These are phyloP conservation scores for Drosophila merina DNA, from an alignment of 2,888 invertebrate species.

Conservation along the genomic window DNA sequence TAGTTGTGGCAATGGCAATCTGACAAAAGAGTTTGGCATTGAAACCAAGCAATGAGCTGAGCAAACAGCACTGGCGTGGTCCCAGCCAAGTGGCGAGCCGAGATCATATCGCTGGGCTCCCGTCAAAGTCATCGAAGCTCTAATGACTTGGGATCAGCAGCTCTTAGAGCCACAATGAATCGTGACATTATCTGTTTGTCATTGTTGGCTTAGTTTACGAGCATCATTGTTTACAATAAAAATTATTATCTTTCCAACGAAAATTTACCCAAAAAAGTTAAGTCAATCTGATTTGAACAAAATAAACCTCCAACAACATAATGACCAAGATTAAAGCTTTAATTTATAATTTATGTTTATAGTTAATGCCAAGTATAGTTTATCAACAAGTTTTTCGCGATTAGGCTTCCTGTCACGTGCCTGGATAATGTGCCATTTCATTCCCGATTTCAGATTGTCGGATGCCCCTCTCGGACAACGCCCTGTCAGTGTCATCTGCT, in stretches of 20 bases:
- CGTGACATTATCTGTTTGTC: conserved; percentile 20
- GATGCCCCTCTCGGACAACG: conserved; percentile 9
- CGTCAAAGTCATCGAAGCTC: conserved; percentile 23
- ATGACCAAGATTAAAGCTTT: no score
- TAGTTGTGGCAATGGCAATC: conserved; percentile 49
- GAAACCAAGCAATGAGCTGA: conserved; percentile 26
- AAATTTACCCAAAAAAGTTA: background rate
- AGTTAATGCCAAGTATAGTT: no score
- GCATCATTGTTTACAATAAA: conserved; percentile 19
- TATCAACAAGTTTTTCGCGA: background rate
- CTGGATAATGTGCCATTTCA: conserved; percentile 1
- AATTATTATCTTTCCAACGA: background rate
- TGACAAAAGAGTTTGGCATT: conserved; percentile 48
- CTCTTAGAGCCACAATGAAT: background rate
- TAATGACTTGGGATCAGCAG: conserved; percentile 30
- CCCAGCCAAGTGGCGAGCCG: conserved; percentile 1
- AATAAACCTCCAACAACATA: background rate
- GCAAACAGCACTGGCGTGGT: conserved; percentile 25
- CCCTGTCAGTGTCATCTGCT: conserved; percentile 32
- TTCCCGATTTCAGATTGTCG: background rate
- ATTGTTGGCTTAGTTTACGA: conserved; percentile 3
- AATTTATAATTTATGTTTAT: no score
- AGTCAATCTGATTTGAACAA: background rate
- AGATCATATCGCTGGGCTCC: conserved; percentile 14
- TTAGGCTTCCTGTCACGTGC: conserved; percentile 11